These are phyloP conservation scores for Cremastobaeus sp. DNA, from an alignment of 2,888 invertebrate species.

Conservation along the genomic window DNA sequence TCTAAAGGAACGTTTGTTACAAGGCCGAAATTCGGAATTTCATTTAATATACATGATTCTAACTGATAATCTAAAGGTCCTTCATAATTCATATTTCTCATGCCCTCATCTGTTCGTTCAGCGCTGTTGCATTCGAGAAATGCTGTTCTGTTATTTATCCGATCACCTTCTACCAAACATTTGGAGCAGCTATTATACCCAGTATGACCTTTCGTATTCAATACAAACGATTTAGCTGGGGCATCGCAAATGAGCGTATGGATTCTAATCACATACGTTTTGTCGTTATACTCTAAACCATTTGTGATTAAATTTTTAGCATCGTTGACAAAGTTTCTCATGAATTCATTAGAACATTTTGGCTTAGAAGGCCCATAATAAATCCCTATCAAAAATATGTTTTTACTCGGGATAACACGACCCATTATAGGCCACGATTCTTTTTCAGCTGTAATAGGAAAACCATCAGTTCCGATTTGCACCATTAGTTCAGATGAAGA, in stretches of 20 bases:
- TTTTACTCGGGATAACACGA: neutral
- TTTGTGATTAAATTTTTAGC: neutral
- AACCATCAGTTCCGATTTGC: slow-evolving; percentile 7
- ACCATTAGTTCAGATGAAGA: neutral
- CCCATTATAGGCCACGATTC: slow-evolving; percentile 14
- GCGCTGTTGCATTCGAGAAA: neutral
- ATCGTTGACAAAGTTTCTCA: slow-evolving; percentile 1
- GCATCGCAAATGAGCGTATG: slow-evolving; percentile 23
- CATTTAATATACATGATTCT: slow-evolving; percentile 3
- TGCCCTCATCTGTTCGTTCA: neutral
- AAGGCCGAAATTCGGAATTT: slow-evolving; percentile 8
- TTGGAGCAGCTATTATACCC: slow-evolving; percentile 13
- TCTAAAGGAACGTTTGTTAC: slow-evolving; percentile 12
- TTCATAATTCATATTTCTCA: slow-evolving; percentile 2
- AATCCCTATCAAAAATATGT: slow-evolving; percentile 8
- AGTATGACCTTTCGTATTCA: slow-evolving; percentile 30
- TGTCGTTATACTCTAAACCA: neutral
- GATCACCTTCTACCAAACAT: slow-evolving; percentile 4
- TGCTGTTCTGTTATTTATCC: neutral
- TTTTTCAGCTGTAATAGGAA: slow-evolving; percentile 1
- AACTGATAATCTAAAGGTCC: slow-evolving; percentile 10
- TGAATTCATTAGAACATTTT: slow-evolving; percentile 9
- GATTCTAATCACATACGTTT: neutral
- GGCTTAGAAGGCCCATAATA: slow-evolving; percentile 2
- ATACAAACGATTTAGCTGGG: slow-evolving; percentile 24